These are phyloP conservation scores for Endomychus coccineus DNA, from an alignment of 2,888 invertebrate species.

Conservation along the genomic window DNA sequence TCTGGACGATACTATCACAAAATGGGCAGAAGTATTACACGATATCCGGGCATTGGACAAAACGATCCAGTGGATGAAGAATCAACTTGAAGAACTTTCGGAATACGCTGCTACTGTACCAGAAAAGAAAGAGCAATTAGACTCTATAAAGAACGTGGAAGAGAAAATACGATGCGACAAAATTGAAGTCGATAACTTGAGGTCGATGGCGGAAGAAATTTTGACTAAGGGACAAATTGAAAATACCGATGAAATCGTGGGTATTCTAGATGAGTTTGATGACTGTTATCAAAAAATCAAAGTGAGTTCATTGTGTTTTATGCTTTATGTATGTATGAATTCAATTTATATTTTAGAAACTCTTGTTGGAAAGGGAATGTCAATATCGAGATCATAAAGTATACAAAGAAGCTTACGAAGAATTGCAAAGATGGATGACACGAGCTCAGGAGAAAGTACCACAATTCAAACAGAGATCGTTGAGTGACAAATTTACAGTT, in stretches of 20 bases:
- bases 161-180: slow-evolving; percentile 86
- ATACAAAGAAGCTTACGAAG: slow-evolving; percentile 88
- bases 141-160: slow-evolving; percentile 76
- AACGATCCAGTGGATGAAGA: slow-evolving; percentile 70
- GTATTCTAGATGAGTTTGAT: slow-evolving; percentile 78
- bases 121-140: slow-evolving; percentile 79
- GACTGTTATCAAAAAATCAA: slow-evolving; percentile 68
- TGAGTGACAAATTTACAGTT: slow-evolving; percentile 81
- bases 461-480: slow-evolving; percentile 71
- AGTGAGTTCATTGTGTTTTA: slow-evolving; percentile 34
- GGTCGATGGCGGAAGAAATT: slow-evolving; percentile 80
- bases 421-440: slow-evolving; percentile 80
- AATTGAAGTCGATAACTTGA: slow-evolving; percentile 79
- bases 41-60: slow-evolving; percentile 80
- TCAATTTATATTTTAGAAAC: slow-evolving; percentile 42
- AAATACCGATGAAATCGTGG: slow-evolving; percentile 74
- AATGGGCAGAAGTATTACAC: slow-evolving; percentile 85
- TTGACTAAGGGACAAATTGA: slow-evolving; percentile 75
- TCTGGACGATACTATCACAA: slow-evolving; percentile 81
- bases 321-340: not conserved
- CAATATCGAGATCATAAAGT: slow-evolving; percentile 81
- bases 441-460: slow-evolving; percentile 85
- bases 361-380: slow-evolving; percentile 71
- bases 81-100: slow-evolving; percentile 63
- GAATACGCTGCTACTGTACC: slow-evolving; percentile 74